Evolutionary conservation across 2,113 vertebrate species (phyloP), one percentile per base, ranked within the genome.

Genomic region (Cynoglossus semilaevis): DNA sequence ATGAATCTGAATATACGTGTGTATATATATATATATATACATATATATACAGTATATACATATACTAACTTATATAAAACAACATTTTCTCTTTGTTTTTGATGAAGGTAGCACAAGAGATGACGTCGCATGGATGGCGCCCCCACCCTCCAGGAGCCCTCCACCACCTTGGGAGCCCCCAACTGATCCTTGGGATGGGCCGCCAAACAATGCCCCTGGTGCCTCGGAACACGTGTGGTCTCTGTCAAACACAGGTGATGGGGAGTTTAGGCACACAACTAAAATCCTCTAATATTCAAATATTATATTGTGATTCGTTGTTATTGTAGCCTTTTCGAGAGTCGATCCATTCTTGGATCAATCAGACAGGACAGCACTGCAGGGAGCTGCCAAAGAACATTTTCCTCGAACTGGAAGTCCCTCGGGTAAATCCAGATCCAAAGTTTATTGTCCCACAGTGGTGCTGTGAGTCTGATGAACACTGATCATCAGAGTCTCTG

Each of bases 131-230:
- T 91, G 90, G 90, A 83, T 86, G 79, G 77, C 57, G 13, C 80
- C 83, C 2, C 77, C 87, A 54, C 18, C 74, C 14, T 83, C 85
- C 35, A 72, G 47, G 36, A 79, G 82, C 56, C 85, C 79, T 4
- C 76, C 85, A 8, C 88, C 87, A 38, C 72, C 89, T 0, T 90
- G 88, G 89, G 72, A 88, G 47, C 72, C 83, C 0, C 88, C 92
- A 42, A 73, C 84, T 3, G 91, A 92, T 63, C 91, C 92, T 0
- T 97, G 95, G 96, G 92, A 94, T 54, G 83, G 87, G 72, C 87
- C 91, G 56, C 89, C 86, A 82, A 87, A 54, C 40, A 63, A 66
- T 49, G 65, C 38, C 63, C 43, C 84, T 7, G 66, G 45, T 42
- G 0, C 82, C 70, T 12, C 77, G 63, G 1, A 61, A 53, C 8